Percentiles rank a stretch among this genome's conserved stretches.
These are phyloP conservation scores for Willisornis vidua DNA, from an alignment of 2,113 vertebrate species.

Conservation along the genomic window DNA sequence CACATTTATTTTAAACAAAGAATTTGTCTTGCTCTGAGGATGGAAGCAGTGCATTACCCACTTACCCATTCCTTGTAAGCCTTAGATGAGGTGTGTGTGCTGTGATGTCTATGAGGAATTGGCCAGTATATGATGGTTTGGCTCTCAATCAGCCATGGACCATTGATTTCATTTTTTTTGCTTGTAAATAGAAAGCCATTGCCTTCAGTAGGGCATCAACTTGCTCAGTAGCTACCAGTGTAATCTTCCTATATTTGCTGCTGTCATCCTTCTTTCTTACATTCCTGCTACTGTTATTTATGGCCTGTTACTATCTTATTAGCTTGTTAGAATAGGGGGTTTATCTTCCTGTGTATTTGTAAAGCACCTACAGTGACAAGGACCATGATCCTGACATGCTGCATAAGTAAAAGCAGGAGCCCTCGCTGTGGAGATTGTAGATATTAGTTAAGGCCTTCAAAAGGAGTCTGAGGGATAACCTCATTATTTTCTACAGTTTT, in stretches of 20 bases:
- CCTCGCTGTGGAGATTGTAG: not conserved
- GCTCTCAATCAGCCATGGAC: not conserved
- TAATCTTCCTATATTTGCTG: not conserved
- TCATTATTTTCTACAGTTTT: not conserved
- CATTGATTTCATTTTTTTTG: not conserved
- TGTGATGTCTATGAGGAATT: not conserved
- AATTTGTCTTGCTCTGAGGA: not conserved
- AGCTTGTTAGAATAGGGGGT: not conserved
- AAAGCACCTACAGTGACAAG: not conserved
- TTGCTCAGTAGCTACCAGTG: not conserved
- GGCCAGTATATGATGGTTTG: not conserved
- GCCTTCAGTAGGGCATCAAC: not conserved
- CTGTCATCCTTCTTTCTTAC: conserved; percentile 19
- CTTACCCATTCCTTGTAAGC: not conserved
- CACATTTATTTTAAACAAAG: not conserved
- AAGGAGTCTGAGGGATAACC: not conserved
- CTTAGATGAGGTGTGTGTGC: not conserved
- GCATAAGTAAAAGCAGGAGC: not conserved
- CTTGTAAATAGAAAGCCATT: not conserved
- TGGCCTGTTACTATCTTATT: not conserved
- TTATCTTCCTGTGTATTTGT: not conserved
- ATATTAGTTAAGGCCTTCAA: not conserved
- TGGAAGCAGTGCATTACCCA: not conserved
- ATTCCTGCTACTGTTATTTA: conserved; percentile 15
- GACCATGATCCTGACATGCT: not conserved